phyloP scores from a whole-genome alignment of 2,113 vertebrate species.

The Pomatostomus ruficeps region DNA sequence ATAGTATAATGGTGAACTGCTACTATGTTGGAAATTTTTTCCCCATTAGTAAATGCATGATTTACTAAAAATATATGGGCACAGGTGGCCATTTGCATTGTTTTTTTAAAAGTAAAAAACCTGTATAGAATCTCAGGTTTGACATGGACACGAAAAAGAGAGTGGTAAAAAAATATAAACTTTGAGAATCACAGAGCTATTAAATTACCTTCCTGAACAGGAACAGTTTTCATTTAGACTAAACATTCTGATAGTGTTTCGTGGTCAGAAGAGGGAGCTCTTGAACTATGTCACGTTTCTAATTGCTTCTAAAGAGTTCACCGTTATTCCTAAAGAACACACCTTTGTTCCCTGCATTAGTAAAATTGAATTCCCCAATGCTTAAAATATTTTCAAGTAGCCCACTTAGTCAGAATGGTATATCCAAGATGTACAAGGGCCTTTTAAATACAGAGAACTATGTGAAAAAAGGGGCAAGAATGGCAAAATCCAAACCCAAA shows the following conservation, averaged over 20 bases:
- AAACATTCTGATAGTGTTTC: neutral
- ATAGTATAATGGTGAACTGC: neutral
- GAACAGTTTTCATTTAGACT: neutral
- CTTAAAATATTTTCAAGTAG: neutral
- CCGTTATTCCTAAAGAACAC: neutral
- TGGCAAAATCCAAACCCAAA: neutral
- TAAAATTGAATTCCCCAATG: neutral
- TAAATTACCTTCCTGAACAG: neutral
- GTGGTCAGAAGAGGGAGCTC: constrained; percentile 39
- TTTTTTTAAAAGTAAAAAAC: neutral
- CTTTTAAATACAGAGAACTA: neutral
- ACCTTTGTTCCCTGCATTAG: neutral
- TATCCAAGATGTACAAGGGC: neutral
- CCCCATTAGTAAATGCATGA: neutral
- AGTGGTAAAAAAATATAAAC: neutral
- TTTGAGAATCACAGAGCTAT: neutral
- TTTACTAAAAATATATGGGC: neutral
- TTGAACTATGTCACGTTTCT: neutral
- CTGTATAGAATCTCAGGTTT: neutral
- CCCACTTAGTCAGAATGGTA: neutral
- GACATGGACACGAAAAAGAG: neutral
- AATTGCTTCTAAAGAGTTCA: neutral
- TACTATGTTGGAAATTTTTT: neutral
- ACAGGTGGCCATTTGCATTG: fast-evolving
- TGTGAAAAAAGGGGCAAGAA: neutral